These are phyloP conservation scores for Clistopyga incitator DNA, from an alignment of 2,888 invertebrate species.

Conservation along the genomic window DNA sequence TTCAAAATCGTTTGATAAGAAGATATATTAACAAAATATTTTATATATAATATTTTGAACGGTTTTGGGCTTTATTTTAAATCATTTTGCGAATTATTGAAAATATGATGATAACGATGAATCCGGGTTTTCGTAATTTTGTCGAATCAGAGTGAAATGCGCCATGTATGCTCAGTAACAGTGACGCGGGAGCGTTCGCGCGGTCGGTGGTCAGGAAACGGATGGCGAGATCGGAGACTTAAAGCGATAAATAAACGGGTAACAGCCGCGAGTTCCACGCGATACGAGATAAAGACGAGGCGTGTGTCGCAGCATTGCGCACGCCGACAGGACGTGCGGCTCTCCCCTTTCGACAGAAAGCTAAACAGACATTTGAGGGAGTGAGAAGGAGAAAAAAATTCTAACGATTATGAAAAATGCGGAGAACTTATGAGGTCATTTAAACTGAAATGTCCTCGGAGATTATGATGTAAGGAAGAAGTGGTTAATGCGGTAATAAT, in stretches of 20 bases:
- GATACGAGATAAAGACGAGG: slow-evolving; percentile 56
- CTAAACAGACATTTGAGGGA: neutral
- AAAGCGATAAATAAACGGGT: slow-evolving; percentile 63
- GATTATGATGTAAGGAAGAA: neutral
- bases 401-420: neutral
- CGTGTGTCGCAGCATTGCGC: neutral
- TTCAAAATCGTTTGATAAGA: too few relatives aligned
- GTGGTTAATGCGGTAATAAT: neutral
- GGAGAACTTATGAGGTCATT: neutral
- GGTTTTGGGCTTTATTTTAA: too few relatives aligned
- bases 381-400: neutral
- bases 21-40: too few relatives aligned
- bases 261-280: slow-evolving; percentile 39
- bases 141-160: neutral
- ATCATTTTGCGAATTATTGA: too few relatives aligned
- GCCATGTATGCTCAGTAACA: neutral
- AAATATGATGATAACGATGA: too few relatives aligned
- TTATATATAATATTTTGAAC: too few relatives aligned
- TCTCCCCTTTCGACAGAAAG: neutral
- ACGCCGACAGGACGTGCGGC: slow-evolving; percentile 8
- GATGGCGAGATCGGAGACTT: slow-evolving; percentile 65
- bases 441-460: neutral
- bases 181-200: slow-evolving; percentile 21
- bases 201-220: slow-evolving; percentile 62
- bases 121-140: too few relatives aligned